phyloP scores from a whole-genome alignment of 1,140 invertebrate genomes.

The Xylocopa sonorina region DNA sequence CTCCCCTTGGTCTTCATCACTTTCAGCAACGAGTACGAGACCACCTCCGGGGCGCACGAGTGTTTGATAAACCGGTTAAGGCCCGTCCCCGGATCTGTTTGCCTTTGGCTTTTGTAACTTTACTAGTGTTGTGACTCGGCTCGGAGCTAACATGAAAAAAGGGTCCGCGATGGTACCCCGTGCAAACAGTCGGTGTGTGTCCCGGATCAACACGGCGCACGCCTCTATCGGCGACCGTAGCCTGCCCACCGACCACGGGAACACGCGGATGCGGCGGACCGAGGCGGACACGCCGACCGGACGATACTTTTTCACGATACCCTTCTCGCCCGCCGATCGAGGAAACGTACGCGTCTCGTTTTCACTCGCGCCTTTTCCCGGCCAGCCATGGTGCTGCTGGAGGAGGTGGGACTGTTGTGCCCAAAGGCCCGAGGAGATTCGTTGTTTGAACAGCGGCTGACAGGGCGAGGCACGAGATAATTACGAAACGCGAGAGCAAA shows the following conservation, averaged over 20 bases:
- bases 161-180: conserved; percentile 71
- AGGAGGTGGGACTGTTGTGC: neutral
- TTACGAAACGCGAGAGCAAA: neutral
- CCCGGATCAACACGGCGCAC: conserved; percentile 70
- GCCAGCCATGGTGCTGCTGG: no score
- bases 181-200: conserved; percentile 75
- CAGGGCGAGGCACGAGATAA: neutral
- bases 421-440: conserved; percentile 3
- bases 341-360: neutral
- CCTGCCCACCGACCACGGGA: conserved; percentile 29
- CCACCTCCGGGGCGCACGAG: conserved; percentile 64
- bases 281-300: conserved; percentile 24
- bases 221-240: conserved; percentile 63
- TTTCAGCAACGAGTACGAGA: conserved; percentile 55
- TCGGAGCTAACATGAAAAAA: conserved; percentile 65
- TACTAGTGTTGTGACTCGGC: conserved; percentile 76
- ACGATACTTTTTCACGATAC: conserved; percentile 33
- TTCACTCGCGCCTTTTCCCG: neutral
- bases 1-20: conserved; percentile 61
- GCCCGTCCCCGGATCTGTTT: conserved; percentile 71
- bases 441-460: neutral
- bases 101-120: conserved; percentile 76
- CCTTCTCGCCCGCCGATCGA: conserved; percentile 12
- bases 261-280: conserved; percentile 39
- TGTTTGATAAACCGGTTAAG: conserved; percentile 78